Evolutionary conservation across 2,797 vertebrate species (phyloP), one percentile per base, ranked within the genome.

Genomic region (Gouania willdenowi): DNA sequence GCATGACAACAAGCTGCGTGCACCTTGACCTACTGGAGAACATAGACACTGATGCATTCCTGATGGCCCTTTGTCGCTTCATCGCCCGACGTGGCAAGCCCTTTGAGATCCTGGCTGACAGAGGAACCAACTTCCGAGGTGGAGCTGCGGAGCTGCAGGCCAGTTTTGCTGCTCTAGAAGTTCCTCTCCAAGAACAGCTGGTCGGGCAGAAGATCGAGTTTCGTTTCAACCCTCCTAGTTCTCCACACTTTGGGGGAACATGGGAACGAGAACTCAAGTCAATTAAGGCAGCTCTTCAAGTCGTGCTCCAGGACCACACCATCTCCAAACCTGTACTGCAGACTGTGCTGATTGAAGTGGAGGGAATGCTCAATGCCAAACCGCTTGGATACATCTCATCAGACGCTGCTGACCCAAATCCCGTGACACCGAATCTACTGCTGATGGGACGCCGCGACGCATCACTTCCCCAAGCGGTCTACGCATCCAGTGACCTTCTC

Each of bases 311-410:
- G 9, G 26, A 14, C 0, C 0, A 28, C 8, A 28, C 0, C 0
- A 27, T 28, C 0, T 29, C 14, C 3, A 8, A 16, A 8, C 9
- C 14, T 16, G 15, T 30, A 16, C n/a, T 30, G 3, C 15, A 30
- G 2, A 30, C 28, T 30, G 9, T 16, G 3, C 5, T 30, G 2
- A 0, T 6, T 1, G 3, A 10, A 0, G 15, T 18, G 15, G 3
- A 30, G 14, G 5, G 28, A 5, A 30, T 29, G 5, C 5, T 29
- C 8, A 29, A 17, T 16, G 24, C 27, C 5, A 29, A 30, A 15
- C 28, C 3, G 5, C 28, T 30, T 0, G 1, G 28, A 0, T 30
- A 17, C 6, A n/a, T 30, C 3, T 30, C 5, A 17, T 30, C 0
- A 4, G 8, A 11, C 6, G 3, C 10, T 2, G 9, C 3, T 0